These are phyloP conservation scores for Echinometra lucunter DNA, from an alignment of 53 echinoderm and acorn worm genomes.

Conservation along the genomic window DNA sequence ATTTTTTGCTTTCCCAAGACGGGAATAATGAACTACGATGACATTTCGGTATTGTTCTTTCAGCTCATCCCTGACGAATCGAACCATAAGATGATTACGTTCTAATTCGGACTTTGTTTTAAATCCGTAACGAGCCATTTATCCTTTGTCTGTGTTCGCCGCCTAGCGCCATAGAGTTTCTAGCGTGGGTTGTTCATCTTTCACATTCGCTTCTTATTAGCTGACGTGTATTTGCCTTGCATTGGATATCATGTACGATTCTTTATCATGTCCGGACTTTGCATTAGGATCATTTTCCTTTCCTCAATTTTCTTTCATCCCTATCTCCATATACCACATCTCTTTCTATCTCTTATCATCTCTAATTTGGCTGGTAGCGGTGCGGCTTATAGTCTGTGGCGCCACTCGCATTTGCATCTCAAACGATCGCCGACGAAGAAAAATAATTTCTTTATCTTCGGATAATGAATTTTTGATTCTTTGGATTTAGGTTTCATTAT, in stretches of 20 bases:
- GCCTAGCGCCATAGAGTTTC: background rate
- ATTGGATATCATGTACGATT: constrained; percentile 21
- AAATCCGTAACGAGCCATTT: background rate
- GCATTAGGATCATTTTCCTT: background rate
- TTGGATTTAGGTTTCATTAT: constrained; percentile 56
- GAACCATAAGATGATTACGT: constrained; percentile 18
- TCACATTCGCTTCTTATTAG: background rate
- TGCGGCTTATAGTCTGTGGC: constrained; percentile 10
- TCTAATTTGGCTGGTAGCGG: constrained; percentile 7
- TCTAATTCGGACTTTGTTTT: constrained; percentile 47
- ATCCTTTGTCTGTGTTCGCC: constrained; percentile 27
- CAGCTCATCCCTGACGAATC: background rate
- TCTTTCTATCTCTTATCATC: constrained; percentile 27
- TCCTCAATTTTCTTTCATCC: constrained; percentile 2
- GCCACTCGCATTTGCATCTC: constrained; percentile 58
- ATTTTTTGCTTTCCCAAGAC: background rate
- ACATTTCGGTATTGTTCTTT: constrained; percentile 15
- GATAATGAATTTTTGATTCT: constrained; percentile 61
- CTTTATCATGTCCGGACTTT: constrained; percentile 30
- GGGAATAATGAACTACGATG: background rate
- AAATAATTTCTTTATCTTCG: constrained; percentile 41
- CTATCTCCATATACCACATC: background rate
- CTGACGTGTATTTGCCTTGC: constrained; percentile 18
- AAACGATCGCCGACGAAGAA: constrained; percentile 55
- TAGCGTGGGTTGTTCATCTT: constrained; percentile 2